Conservation (phyloP, 2,888 invertebrate genomes). For the Acholoe squamosa region DNA sequence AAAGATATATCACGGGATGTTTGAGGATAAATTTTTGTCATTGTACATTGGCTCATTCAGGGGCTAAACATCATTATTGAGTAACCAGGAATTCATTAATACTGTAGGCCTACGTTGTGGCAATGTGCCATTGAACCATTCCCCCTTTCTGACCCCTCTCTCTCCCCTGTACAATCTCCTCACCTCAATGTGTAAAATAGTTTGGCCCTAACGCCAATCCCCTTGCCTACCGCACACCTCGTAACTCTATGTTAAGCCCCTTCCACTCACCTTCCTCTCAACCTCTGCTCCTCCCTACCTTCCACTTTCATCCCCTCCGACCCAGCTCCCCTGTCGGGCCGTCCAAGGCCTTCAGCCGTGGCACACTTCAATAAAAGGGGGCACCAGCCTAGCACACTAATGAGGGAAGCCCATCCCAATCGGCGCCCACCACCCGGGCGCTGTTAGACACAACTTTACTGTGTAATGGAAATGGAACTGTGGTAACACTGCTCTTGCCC, state of each 20-base stretch:
- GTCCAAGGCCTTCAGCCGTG: background rate
- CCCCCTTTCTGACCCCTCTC: no score
- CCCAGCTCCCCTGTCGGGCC: background rate
- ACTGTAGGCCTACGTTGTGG: no score
- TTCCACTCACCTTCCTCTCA: background rate
- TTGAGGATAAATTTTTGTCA: no score
- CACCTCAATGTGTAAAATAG: no score
- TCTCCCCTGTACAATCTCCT: no score
- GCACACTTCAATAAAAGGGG: conserved; percentile 10
- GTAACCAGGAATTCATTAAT: no score
- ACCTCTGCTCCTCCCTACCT: background rate
- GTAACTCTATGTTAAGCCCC: background rate
- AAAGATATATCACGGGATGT: no score
- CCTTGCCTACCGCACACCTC: no score
- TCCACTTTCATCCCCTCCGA: background rate
- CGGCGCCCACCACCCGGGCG: background rate
- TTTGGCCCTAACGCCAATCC: no score
- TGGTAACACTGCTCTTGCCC: background rate
- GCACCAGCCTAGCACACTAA: conserved; percentile 3
- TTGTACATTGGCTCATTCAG: no score
- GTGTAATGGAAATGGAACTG: conserved; percentile 12
- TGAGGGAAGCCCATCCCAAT: background rate
- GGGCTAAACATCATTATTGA: no score
- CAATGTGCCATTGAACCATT: no score
- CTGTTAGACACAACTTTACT: conserved; percentile 14